Evolutionary conservation across 2,888 invertebrate species (phyloP).

Genomic region (Adela reaumurella): DNA sequence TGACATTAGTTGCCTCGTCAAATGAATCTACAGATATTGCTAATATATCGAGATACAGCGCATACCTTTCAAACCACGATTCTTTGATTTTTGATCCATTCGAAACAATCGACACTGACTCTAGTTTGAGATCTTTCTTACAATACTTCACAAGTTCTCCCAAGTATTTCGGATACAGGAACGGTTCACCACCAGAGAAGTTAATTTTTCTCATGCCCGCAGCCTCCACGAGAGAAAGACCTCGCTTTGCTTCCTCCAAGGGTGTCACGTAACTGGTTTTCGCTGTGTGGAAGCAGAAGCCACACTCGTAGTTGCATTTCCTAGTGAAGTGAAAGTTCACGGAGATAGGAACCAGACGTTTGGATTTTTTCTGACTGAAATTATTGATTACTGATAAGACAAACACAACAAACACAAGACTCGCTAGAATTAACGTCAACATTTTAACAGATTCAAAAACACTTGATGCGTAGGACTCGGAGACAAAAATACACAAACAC

Average conservation of each 20-base stretch:
- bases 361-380: too few species aligned
- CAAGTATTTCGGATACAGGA: slow-evolving; percentile 6
- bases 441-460: too few species aligned
- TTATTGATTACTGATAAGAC: too few species aligned
- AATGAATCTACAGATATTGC: slow-evolving; percentile 6
- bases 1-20: slow-evolving; percentile 5
- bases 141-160: slow-evolving; percentile 5
- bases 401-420: too few species aligned
- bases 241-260: slow-evolving; percentile 36
- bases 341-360: neutral
- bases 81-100: slow-evolving; percentile 4
- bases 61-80: slow-evolving; percentile 1
- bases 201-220: slow-evolving; percentile 7
- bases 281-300: slow-evolving; percentile 53
- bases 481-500: too few species aligned
- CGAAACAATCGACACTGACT: slow-evolving; percentile 6
- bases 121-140: slow-evolving; percentile 4
- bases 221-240: slow-evolving; percentile 26
- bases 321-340: slow-evolving; percentile 53
- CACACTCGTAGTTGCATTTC: slow-evolving; percentile 47
- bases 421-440: too few species aligned
- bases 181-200: slow-evolving; percentile 7
- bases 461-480: too few species aligned
- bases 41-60: slow-evolving; percentile 3
- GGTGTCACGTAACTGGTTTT: slow-evolving; percentile 41